Percentiles rank a stretch among this genome's conserved stretches.
These are phyloP conservation scores for Crotalus tigris DNA, from an alignment of 2,113 vertebrate species.

Conservation along the genomic window DNA sequence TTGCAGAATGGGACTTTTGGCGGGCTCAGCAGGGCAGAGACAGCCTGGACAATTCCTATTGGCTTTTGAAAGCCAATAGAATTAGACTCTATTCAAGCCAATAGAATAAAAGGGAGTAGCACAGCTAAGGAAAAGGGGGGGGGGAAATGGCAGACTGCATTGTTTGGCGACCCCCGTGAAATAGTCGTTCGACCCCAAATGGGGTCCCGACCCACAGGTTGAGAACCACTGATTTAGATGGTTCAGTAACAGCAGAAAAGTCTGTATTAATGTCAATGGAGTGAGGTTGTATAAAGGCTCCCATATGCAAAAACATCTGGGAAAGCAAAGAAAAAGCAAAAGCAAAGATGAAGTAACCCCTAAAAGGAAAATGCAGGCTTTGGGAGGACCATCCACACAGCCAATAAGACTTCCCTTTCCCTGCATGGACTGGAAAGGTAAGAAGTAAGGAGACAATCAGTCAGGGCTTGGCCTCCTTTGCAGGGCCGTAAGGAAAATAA, in stretches of 20 bases:
- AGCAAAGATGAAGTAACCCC: not conserved
- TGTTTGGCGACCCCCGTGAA: too few species aligned
- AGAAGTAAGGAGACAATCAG: not conserved
- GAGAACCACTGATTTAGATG: not conserved
- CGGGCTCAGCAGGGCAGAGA: too few species aligned
- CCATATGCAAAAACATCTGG: not conserved
- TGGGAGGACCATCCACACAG: not conserved
- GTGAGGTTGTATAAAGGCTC: not conserved
- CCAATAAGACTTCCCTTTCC: not conserved
- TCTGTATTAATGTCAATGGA: not conserved
- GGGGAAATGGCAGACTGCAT: too few species aligned
- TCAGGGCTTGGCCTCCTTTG: not conserved
- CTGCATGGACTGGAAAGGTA: not conserved
- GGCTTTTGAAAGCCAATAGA: too few species aligned
- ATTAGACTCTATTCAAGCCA: too few species aligned
- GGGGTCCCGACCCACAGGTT: too few species aligned
- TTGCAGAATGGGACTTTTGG: too few species aligned
- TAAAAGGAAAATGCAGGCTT: not conserved
- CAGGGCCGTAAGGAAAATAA: not conserved
- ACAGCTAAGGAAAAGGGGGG: too few species aligned
- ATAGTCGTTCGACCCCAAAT: too few species aligned
- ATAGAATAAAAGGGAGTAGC: too few species aligned
- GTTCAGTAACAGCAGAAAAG: not conserved
- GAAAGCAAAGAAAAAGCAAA: not conserved
- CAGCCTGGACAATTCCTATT: too few species aligned